phyloP scores from a whole-genome alignment of 2,113 vertebrate species.

The Thamnophis sirtalis region DNA sequence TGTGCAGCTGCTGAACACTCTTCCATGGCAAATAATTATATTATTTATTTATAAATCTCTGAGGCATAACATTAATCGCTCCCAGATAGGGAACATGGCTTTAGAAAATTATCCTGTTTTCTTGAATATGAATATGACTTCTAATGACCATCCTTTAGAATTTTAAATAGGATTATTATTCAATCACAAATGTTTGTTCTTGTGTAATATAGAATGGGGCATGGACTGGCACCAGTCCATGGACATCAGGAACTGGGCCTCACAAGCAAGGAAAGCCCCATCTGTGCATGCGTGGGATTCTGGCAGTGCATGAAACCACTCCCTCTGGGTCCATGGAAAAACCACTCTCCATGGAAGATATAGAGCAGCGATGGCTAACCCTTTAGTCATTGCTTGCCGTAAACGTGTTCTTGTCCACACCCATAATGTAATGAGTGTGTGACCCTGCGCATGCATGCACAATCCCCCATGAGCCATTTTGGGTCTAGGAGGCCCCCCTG shows the following conservation, averaged over 20 bases:
- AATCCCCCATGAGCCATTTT: too few species aligned
- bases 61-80: neutral
- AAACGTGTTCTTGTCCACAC: too few species aligned
- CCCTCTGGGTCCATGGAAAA: neutral
- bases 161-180: conserved; percentile 20
- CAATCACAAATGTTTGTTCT: conserved; percentile 1
- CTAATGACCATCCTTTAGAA: neutral
- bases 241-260: neutral
- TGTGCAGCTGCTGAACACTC: too few species aligned
- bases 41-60: neutral
- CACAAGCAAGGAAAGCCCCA: neutral
- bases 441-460: too few species aligned
- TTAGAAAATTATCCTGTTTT: neutral
- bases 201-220: conserved; percentile 30
- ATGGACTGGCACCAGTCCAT: neutral
- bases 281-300: neutral
- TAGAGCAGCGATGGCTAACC: neutral
- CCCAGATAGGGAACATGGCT: neutral
- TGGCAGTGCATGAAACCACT: neutral
- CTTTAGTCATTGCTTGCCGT: too few species aligned
- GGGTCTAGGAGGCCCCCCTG: too few species aligned
- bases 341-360: neutral
- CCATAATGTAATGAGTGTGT: too few species aligned
- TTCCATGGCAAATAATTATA: neutral
- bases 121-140: neutral